Percentiles rank a stretch among this genome's conserved stretches.
Evolutionary conservation across 2,113 vertebrate genomes (phyloP).

Genomic region (Aspidoscelis tigris): DNA sequence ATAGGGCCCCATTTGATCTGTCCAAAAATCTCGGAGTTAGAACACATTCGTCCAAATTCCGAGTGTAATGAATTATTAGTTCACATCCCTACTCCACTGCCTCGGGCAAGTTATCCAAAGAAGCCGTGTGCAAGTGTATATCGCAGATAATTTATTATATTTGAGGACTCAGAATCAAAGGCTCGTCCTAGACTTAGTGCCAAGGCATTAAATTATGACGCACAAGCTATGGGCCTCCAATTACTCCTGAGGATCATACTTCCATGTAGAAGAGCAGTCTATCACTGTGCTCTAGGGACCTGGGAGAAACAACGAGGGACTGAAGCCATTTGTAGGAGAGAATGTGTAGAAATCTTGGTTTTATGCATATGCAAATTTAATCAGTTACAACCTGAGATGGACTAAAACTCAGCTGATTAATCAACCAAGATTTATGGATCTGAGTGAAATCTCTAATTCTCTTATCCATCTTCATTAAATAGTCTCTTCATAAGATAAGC

Average conservation of each 20-base stretch:
- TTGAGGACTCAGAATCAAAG: background rate
- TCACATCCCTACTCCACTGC: too few species aligned
- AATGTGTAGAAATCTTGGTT: background rate
- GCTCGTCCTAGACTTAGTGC: background rate
- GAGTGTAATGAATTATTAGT: too few species aligned
- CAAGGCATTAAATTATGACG: too few species aligned
- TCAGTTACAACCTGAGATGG: background rate
- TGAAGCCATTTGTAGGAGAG: background rate
- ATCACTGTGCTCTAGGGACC: background rate
- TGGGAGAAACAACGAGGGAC: too few species aligned
- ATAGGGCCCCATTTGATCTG: too few species aligned
- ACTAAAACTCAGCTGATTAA: conserved; percentile 5
- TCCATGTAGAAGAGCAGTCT: background rate
- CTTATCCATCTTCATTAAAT: conserved; percentile 37
- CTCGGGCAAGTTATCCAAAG: too few species aligned
- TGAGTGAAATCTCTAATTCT: background rate
- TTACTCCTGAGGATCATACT: too few species aligned
- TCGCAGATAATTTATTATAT: too few species aligned
- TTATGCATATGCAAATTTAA: background rate
- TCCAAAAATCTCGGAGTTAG: too few species aligned
- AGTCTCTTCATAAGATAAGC: background rate
- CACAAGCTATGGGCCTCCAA: too few species aligned
- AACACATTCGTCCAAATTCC: too few species aligned
- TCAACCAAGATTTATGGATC: background rate
- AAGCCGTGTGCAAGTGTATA: too few species aligned